These are phyloP conservation scores for Tapirus terrestris DNA, from an alignment of 2,113 vertebrate genomes.

Conservation along the genomic window DNA sequence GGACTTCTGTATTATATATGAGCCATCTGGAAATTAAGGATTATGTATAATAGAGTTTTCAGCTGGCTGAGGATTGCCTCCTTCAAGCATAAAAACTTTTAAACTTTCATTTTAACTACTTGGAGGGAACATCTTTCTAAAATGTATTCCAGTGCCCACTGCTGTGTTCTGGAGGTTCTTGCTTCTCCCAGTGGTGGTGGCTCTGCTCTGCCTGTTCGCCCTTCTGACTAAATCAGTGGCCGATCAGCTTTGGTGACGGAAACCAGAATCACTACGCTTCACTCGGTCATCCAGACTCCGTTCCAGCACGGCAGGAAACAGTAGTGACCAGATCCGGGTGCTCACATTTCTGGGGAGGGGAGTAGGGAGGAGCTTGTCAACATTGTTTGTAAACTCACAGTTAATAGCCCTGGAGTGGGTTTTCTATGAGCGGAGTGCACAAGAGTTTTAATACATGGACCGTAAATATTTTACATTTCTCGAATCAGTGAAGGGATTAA, in stretches of 20 bases:
- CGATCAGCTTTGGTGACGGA: background rate
- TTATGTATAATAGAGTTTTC: slow-evolving; percentile 61
- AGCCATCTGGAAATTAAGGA: slow-evolving; percentile 76
- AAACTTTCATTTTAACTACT: slow-evolving; percentile 43
- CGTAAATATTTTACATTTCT: slow-evolving; percentile 75
- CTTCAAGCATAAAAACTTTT: slow-evolving; percentile 68
- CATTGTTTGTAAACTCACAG: background rate
- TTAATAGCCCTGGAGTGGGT: slow-evolving; percentile 18
- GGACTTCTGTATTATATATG: slow-evolving; percentile 72
- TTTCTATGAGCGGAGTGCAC: slow-evolving; percentile 49
- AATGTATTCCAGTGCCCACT: background rate
- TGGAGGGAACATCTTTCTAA: background rate
- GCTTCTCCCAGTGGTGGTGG: background rate
- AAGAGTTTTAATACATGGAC: slow-evolving; percentile 64
- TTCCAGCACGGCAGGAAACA: background rate
- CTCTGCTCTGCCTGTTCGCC: background rate
- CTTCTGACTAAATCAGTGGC: background rate
- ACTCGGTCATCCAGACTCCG: background rate
- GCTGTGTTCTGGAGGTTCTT: background rate
- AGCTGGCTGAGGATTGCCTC: slow-evolving; percentile 51
- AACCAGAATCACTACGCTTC: background rate
- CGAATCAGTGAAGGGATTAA: slow-evolving; percentile 75
- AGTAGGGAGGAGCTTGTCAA: background rate
- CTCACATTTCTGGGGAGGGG: background rate
- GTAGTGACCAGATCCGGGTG: fast-evolving